Conservation (phyloP, 1,140 invertebrate species). For the Micrasema longulum region DNA sequence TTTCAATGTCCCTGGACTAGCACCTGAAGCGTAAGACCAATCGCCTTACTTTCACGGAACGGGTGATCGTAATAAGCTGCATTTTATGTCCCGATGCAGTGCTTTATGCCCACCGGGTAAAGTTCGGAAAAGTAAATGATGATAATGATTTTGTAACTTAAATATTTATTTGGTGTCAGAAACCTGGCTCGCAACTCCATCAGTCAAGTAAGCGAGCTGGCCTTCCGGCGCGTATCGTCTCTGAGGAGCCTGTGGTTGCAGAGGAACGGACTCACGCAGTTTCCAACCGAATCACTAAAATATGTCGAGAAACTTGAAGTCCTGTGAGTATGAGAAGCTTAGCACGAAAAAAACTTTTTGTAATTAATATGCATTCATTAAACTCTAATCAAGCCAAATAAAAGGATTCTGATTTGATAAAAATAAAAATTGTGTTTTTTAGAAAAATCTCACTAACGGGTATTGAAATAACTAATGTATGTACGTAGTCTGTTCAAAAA, state of each 20-base stretch:
- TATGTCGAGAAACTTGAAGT: slow-evolving; percentile 71
- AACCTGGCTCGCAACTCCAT: slow-evolving; percentile 79
- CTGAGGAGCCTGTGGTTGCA: slow-evolving; percentile 76
- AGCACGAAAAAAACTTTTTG: too few species aligned
- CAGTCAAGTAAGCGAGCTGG: slow-evolving; percentile 67
- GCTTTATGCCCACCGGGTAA: background rate
- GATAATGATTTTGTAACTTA: background rate
- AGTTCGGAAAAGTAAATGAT: background rate
- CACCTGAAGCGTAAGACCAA: too few species aligned
- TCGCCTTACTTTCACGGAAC: too few species aligned
- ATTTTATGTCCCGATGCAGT: background rate
- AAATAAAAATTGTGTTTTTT: too few species aligned
- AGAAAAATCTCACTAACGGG: too few species aligned
- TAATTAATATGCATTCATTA: too few species aligned
- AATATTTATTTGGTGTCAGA: slow-evolving; percentile 61
- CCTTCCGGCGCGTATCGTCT: slow-evolving; percentile 66
- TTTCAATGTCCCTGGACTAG: too few species aligned
- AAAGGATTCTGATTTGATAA: too few species aligned
- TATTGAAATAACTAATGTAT: too few species aligned
- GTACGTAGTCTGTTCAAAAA: too few species aligned
- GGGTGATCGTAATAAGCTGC: background rate
- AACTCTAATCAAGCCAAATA: too few species aligned
- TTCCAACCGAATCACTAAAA: slow-evolving; percentile 73
- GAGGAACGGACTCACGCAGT: slow-evolving; percentile 72
- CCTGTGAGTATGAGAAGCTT: slow-evolving; percentile 73